These are phyloP conservation scores for Solenopsis fugax DNA, from an alignment of 1,140 invertebrate genomes.

Conservation along the genomic window DNA sequence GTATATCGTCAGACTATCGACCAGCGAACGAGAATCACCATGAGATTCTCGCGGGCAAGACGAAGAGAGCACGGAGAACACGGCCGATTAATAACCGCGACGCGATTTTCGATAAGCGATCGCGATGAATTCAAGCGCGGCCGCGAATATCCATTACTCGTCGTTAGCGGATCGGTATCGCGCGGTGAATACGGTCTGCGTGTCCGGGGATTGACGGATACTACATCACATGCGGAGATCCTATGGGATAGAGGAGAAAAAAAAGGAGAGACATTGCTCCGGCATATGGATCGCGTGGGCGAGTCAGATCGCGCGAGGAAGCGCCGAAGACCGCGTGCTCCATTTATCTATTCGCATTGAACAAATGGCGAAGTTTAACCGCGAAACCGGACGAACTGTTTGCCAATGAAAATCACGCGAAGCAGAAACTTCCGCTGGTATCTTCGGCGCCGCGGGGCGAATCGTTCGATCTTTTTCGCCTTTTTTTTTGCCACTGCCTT, in stretches of 20 bases:
- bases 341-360: slow-evolving; percentile 28
- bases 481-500: not conserved
- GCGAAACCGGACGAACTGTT: not conserved
- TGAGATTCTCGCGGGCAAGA: not conserved
- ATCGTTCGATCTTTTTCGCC: not conserved
- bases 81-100: slow-evolving; percentile 58
- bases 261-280: not conserved
- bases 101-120: slow-evolving; percentile 45
- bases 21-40: not conserved
- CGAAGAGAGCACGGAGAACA: not conserved
- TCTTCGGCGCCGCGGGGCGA: not conserved
- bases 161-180: slow-evolving; percentile 46
- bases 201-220: slow-evolving; percentile 46
- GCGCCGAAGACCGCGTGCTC: slow-evolving; percentile 1
- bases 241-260: not conserved
- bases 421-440: not conserved
- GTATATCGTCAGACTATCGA: not conserved
- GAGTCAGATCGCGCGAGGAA: slow-evolving; percentile 59
- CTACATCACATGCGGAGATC: not conserved
- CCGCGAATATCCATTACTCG: slow-evolving; percentile 47
- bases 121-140: slow-evolving; percentile 25
- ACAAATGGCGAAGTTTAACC: slow-evolving; percentile 17
- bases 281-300: not conserved
- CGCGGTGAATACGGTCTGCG: slow-evolving; percentile 11
- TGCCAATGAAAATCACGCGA: slow-evolving; percentile 22